A percentile compares a stretch with the other conserved stretches of the same genome.
phyloP scores from a whole-genome alignment of 2,797 vertebrate species.

The Protonibea diacanthus region DNA sequence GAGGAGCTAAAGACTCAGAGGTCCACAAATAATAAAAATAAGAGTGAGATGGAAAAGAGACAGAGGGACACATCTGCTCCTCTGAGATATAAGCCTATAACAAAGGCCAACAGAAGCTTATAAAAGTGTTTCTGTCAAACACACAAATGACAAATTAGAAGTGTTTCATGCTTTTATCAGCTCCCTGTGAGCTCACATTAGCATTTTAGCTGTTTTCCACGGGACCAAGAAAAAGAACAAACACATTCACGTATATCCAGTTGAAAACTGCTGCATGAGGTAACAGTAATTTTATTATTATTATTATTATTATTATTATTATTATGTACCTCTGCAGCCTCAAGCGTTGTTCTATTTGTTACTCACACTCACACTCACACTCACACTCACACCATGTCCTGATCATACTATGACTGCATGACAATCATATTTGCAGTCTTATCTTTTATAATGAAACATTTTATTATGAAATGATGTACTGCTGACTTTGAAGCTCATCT shows the following conservation, averaged over 20 bases:
- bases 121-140: conserved; percentile 21
- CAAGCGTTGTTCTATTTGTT: no score
- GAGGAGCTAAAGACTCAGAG: conserved; percentile 3
- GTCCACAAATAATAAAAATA: conserved; percentile 14
- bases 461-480: no score
- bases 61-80: conserved; percentile 27
- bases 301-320: no score
- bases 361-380: no score
- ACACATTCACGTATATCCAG: conserved; percentile 23
- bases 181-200: conserved; percentile 42
- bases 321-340: no score
- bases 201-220: conserved; percentile 26
- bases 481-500: no score
- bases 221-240: conserved; percentile 26
- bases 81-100: conserved; percentile 36
- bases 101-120: conserved; percentile 8
- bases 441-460: no score
- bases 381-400: no score
- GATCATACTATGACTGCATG: no score
- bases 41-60: conserved; percentile 5
- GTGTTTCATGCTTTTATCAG: conserved; percentile 28
- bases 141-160: conserved; percentile 42
- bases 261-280: neutral
- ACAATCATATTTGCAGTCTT: no score
- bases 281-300: neutral